phyloP scores from a whole-genome alignment of 1,140 invertebrate species.

The Stenopsyche tienmushanensis region DNA sequence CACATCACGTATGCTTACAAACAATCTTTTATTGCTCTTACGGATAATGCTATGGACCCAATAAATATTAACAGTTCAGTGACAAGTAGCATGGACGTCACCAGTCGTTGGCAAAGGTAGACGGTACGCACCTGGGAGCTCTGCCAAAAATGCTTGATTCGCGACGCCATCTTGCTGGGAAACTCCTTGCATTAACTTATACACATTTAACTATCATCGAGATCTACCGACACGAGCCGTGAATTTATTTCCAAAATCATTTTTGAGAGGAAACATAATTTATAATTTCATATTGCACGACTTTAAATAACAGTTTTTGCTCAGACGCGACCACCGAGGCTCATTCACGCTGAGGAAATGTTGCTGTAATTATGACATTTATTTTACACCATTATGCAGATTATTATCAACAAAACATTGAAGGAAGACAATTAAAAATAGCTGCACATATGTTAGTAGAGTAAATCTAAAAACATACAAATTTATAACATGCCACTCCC shows the following conservation, averaged over 20 bases:
- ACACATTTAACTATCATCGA: background rate
- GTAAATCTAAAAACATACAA: too few species aligned
- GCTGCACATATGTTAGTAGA: too few species aligned
- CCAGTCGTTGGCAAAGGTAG: conserved; percentile 13
- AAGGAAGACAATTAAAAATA: too few species aligned
- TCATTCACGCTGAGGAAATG: too few species aligned
- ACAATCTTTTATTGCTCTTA: conserved; percentile 6
- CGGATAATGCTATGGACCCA: background rate
- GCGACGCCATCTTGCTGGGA: conserved; percentile 18
- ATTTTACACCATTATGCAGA: too few species aligned
- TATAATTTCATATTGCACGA: too few species aligned
- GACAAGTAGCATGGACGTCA: conserved; percentile 15
- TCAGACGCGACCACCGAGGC: too few species aligned
- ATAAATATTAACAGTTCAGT: conserved; percentile 8
- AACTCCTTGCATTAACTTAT: conserved; percentile 8
- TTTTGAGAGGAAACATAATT: too few species aligned
- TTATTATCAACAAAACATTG: too few species aligned
- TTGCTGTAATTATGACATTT: too few species aligned
- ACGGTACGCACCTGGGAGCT: background rate
- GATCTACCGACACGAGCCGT: background rate
- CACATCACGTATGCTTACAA: conserved; percentile 10
- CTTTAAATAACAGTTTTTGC: too few species aligned
- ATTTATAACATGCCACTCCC: too few species aligned
- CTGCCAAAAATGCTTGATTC: conserved; percentile 22
- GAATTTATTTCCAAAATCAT: background rate